A percentile compares a stretch with the other conserved stretches of the same genome.
Conservation (phyloP, 2,888 invertebrate species). For the Clivina fossor region DNA sequence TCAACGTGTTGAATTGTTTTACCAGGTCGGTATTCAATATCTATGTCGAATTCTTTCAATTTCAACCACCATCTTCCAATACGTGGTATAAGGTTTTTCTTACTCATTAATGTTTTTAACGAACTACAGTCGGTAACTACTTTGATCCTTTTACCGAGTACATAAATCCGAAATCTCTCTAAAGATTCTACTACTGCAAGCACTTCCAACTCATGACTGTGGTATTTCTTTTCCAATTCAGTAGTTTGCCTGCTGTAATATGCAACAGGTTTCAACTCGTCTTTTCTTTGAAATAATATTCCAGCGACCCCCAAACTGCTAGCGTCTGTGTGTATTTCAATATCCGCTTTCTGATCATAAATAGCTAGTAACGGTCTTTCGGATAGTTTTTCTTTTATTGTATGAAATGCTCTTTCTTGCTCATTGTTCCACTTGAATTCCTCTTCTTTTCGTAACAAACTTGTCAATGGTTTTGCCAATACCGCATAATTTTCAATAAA, state of each 20-base stretch:
- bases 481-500: too few species aligned
- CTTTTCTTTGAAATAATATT: slow-evolving; percentile 43
- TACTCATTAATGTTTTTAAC: slow-evolving; percentile 9
- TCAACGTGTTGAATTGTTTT: slow-evolving; percentile 43
- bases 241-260: slow-evolving; percentile 44
- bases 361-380: too few species aligned
- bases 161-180: slow-evolving; percentile 7
- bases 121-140: slow-evolving; percentile 13
- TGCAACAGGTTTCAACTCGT: slow-evolving; percentile 39
- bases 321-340: too few species aligned
- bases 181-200: slow-evolving; percentile 13
- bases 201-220: slow-evolving; percentile 36
- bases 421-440: too few species aligned
- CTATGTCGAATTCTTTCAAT: slow-evolving; percentile 42
- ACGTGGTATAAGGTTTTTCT: slow-evolving; percentile 35
- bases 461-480: too few species aligned
- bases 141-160: slow-evolving; percentile 20
- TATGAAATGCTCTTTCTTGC: too few species aligned
- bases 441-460: too few species aligned
- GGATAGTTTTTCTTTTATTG: too few species aligned
- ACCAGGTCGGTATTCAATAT: slow-evolving; percentile 41
- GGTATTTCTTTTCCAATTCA: slow-evolving; percentile 36
- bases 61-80: slow-evolving; percentile 43
- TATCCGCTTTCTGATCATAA: too few species aligned
- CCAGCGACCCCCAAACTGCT: slow-evolving; percentile 40